Percentiles rank a stretch among this genome's conserved stretches.
phyloP scores from a whole-genome alignment of 2,888 invertebrate genomes.

The Chorisops tibialis region DNA sequence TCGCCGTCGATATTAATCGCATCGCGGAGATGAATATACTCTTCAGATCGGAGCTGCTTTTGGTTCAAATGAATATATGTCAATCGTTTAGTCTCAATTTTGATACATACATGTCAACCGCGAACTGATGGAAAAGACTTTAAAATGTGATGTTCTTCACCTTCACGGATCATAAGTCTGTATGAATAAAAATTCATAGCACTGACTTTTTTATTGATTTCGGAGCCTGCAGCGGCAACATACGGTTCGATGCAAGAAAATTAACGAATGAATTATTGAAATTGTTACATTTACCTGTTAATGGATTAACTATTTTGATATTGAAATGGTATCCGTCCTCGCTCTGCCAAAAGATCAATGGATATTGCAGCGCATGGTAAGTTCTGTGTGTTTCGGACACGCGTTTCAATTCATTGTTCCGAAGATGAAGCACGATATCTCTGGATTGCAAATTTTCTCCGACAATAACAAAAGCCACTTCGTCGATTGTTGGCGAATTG shows the following conservation, averaged over 20 bases:
- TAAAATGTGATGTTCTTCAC: too few relatives aligned
- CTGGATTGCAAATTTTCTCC: constrained; percentile 34
- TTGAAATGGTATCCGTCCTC: constrained; percentile 25
- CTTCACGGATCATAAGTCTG: constrained; percentile 27
- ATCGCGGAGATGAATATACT: too few relatives aligned
- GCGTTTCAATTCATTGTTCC: constrained; percentile 33
- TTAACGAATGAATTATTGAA: too few relatives aligned
- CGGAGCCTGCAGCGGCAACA: too few relatives aligned
- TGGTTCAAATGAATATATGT: too few relatives aligned
- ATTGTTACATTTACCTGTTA: constrained; percentile 14
- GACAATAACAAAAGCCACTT: constrained; percentile 37
- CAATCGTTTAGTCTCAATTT: too few relatives aligned
- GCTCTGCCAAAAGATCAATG: constrained; percentile 13
- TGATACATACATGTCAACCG: too few relatives aligned
- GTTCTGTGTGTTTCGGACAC: constrained; percentile 37
- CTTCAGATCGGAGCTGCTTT: too few relatives aligned
- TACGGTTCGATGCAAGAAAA: too few relatives aligned
- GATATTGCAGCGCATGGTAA: constrained; percentile 41
- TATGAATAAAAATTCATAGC: constrained; percentile 24
- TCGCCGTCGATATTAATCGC: too few relatives aligned
- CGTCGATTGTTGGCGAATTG: constrained; percentile 33
- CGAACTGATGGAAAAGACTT: too few relatives aligned
- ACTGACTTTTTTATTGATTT: constrained; percentile 21
- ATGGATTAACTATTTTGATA: constrained; percentile 16
- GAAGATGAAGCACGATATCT: constrained; percentile 39